phyloP scores from a whole-genome alignment of 2,888 invertebrate species.

The Cartodere bifasciata region DNA sequence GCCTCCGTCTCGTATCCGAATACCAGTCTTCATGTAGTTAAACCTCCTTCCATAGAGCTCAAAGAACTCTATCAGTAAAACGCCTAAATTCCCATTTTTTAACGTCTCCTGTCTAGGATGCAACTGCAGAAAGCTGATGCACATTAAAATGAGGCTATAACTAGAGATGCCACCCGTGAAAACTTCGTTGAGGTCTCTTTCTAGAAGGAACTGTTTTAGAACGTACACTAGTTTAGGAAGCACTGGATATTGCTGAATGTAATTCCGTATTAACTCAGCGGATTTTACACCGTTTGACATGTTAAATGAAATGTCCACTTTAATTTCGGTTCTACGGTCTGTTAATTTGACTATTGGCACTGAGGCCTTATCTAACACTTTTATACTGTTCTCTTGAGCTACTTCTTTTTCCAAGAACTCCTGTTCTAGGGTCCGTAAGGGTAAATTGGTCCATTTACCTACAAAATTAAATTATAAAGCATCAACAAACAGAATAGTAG shows the following conservation, averaged over 20 bases:
- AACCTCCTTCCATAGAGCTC: slow-evolving; percentile 95
- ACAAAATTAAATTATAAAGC: too few species aligned
- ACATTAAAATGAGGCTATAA: slow-evolving; percentile 96
- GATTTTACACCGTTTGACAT: slow-evolving; percentile 96
- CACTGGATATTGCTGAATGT: slow-evolving; percentile 77
- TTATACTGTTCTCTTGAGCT: slow-evolving; percentile 79
- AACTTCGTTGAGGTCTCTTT: slow-evolving; percentile 97
- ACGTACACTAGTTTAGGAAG: slow-evolving; percentile 92
- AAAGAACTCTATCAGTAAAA: slow-evolving; percentile 90
- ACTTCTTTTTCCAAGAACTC: slow-evolving; percentile 82
- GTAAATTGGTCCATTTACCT: slow-evolving; percentile 84
- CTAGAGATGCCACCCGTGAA: slow-evolving; percentile 99
- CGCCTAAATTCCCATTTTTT: slow-evolving; percentile 64
- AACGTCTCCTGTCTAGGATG: slow-evolving; percentile 75
- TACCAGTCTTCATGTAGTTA: slow-evolving; percentile 89
- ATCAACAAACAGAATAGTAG: too few species aligned
- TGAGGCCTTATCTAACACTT: slow-evolving; percentile 94
- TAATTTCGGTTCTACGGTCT: slow-evolving; percentile 72
- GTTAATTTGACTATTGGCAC: slow-evolving; percentile 98
- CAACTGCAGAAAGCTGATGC: slow-evolving; percentile 90
- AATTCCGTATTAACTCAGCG: slow-evolving; percentile 88
- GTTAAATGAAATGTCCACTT: slow-evolving; percentile 98
- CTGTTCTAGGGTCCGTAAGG: slow-evolving; percentile 81
- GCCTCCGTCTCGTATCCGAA: slow-evolving; percentile 86
- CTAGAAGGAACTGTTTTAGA: slow-evolving; percentile 94